Evolutionary conservation across 1,140 invertebrate genomes (phyloP).

Genomic region (Microplitis mediator): DNA sequence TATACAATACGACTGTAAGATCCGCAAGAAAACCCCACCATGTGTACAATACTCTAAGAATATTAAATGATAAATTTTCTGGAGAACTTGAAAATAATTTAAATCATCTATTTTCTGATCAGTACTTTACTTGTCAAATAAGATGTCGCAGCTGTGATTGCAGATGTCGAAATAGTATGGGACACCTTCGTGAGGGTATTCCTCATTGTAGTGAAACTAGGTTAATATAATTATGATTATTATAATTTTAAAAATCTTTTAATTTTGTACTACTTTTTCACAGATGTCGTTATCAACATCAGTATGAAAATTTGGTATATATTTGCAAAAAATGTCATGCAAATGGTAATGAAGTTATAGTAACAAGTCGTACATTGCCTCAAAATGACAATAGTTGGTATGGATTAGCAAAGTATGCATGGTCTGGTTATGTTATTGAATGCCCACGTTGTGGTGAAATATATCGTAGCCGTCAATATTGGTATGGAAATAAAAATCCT

Average conservation of each 20-base stretch:
- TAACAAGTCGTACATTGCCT: constrained; percentile 67
- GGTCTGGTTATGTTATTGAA: constrained; percentile 82
- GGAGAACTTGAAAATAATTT: constrained; percentile 69
- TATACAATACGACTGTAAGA: constrained; percentile 73
- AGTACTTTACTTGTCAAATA: constrained; percentile 80
- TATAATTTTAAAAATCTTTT: constrained; percentile 6
- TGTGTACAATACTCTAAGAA: constrained; percentile 73
- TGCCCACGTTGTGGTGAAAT: constrained; percentile 84
- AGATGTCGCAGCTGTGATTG: constrained; percentile 75
- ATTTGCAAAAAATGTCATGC: constrained; percentile 71
- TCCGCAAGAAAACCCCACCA: constrained; percentile 70
- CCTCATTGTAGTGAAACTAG: constrained; percentile 65
- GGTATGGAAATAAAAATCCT: constrained; percentile 83
- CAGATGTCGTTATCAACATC: constrained; percentile 75
- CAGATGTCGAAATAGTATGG: constrained; percentile 78
- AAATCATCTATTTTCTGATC: constrained; percentile 75
- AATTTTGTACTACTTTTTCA: constrained; percentile 23
- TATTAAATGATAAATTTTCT: constrained; percentile 80
- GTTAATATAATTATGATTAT: constrained; percentile 46
- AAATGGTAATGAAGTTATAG: constrained; percentile 69
- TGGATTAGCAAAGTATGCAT: constrained; percentile 77
- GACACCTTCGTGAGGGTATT: constrained; percentile 73
- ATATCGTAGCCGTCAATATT: constrained; percentile 80
- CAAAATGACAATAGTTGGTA: constrained; percentile 73
- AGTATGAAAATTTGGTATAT: constrained; percentile 79